A percentile compares a stretch with the other conserved stretches of the same genome.
phyloP scores from a whole-genome alignment of 2,113 vertebrate species.

The Syrmaticus mikado region DNA sequence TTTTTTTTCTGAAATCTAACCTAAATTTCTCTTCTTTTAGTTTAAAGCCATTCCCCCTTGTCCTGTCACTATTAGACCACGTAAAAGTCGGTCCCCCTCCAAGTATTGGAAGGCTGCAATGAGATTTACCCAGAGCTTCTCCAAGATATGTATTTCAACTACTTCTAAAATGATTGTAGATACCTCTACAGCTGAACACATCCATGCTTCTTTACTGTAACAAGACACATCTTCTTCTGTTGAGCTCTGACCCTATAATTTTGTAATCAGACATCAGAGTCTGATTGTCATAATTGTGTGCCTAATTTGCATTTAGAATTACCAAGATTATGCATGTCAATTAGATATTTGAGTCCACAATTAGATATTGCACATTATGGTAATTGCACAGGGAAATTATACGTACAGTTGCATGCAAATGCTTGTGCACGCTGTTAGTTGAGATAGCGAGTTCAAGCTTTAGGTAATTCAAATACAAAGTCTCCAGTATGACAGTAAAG shows the following conservation, averaged over 20 bases:
- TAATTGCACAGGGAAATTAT: conserved; percentile 24
- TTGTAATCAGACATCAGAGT: conserved; percentile 52
- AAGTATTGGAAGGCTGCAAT: no score
- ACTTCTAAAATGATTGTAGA: not conserved
- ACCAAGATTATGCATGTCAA: conserved; percentile 38
- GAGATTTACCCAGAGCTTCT: no score
- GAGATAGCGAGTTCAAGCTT: not conserved
- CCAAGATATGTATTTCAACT: not conserved
- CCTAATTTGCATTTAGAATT: conserved; percentile 51
- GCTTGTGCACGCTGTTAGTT: not conserved
- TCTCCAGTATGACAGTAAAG: not conserved
- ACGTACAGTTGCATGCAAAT: not conserved
- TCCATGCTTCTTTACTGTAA: not conserved
- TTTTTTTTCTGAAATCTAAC: no score
- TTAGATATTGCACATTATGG: conserved; percentile 22
- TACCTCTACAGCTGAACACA: not conserved
- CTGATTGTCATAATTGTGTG: conserved; percentile 62
- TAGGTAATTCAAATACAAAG: not conserved
- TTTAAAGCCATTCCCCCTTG: no score
- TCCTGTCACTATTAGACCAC: no score
- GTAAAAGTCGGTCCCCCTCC: no score
- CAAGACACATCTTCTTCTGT: not conserved
- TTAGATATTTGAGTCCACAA: conserved; percentile 35
- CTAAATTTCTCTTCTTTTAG: no score
- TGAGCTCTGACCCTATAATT: conserved; percentile 44